phyloP scores from a whole-genome alignment of 2,113 vertebrate species.

The Anoplopoma fimbria region DNA sequence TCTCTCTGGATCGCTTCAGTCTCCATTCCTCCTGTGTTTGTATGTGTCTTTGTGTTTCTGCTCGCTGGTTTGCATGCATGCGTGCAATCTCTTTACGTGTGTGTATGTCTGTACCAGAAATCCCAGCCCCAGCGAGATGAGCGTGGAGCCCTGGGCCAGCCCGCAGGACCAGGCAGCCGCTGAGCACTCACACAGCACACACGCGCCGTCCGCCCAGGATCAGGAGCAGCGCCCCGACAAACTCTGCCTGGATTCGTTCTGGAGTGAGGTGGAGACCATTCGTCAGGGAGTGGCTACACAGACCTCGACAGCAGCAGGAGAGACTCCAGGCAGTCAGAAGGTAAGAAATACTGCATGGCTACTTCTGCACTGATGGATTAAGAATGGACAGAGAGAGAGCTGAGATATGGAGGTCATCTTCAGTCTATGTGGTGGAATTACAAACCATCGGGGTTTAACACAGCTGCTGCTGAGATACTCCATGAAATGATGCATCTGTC shows the following conservation, averaged over 20 bases:
- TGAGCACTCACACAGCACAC: conserved; percentile 61
- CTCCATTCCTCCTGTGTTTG: conserved; percentile 40
- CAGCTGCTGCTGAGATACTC: conserved; percentile 7
- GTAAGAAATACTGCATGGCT: conserved; percentile 76
- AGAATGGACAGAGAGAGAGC: neutral
- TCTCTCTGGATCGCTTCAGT: conserved; percentile 37
- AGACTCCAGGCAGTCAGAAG: conserved; percentile 88
- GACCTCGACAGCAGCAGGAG: conserved; percentile 82
- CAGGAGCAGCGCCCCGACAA: conserved; percentile 82
- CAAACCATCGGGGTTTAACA: neutral
- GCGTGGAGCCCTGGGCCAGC: conserved; percentile 80
- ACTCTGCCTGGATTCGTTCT: conserved; percentile 90
- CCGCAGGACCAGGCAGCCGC: conserved; percentile 79
- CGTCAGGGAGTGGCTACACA: conserved; percentile 81
- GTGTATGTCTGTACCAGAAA: conserved; percentile 78
- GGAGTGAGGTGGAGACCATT: conserved; percentile 91
- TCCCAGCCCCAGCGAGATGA: conserved; percentile 86
- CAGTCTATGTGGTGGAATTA: neutral
- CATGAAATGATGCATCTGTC: conserved; percentile 44
- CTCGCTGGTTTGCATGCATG: conserved; percentile 72
- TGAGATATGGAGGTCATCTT: neutral
- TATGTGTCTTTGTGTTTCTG: conserved; percentile 60
- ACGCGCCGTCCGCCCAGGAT: conserved; percentile 52
- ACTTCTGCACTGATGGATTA: neutral
- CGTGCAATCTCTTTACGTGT: conserved; percentile 72